Evolutionary conservation across 2,113 vertebrate genomes (phyloP).

Genomic region (Platycercus adscitus): DNA sequence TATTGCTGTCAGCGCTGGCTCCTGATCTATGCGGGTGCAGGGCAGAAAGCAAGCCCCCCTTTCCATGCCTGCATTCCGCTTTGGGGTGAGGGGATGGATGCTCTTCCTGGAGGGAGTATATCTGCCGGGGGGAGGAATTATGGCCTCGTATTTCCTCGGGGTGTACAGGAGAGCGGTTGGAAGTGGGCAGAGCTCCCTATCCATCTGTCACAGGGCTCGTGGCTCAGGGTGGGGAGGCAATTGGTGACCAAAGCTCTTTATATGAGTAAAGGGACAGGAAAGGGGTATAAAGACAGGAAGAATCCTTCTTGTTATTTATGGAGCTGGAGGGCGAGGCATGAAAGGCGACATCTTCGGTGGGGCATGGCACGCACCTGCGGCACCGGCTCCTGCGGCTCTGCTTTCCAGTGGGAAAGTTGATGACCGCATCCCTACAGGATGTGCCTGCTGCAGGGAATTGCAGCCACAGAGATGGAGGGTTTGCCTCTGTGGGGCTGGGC

Average conservation of each 20-base stretch:
- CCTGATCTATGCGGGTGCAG: rapidly evolving
- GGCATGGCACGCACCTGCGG: rapidly evolving
- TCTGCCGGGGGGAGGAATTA: neutral
- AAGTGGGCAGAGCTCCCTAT: neutral
- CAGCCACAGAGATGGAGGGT: rapidly evolving
- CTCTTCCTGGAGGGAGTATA: neutral
- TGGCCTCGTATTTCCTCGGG: neutral
- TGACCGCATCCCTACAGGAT: neutral
- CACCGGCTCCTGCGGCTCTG: neutral
- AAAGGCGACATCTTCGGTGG: neutral
- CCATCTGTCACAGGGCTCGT: neutral
- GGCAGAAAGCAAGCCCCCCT: neutral
- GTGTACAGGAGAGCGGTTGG: neutral
- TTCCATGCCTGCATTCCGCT: rapidly evolving
- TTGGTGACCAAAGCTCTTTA: neutral
- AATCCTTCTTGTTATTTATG: rapidly evolving
- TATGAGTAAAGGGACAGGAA: neutral
- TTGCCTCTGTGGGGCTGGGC: neutral
- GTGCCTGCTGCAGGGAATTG: rapidly evolving
- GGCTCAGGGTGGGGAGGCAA: neutral
- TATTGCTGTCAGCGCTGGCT: rapidly evolving
- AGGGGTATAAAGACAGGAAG: neutral
- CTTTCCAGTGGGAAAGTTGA: neutral
- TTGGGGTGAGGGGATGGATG: neutral
- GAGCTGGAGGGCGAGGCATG: neutral